Base-by-base conservation (phyloP, 2,797 vertebrate genomes). In the Chiroxiphia lanceolata region DNA sequence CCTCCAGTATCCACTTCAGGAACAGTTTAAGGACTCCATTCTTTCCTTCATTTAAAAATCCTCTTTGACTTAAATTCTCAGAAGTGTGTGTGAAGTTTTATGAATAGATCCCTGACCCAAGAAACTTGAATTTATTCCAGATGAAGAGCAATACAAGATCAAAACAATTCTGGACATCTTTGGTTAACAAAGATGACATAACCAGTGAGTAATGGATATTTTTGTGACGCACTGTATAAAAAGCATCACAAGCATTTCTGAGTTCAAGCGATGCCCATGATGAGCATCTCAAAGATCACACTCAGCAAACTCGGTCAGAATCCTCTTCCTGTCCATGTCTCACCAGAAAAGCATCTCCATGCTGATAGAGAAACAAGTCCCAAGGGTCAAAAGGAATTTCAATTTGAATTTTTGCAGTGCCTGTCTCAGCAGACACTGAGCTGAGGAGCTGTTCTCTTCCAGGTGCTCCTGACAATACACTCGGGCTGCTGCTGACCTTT, bases 291-390 rank as follows among this genome's bases (percentile, higher is more conserved):
- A 68, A 93, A 91, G 57, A 81, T 61, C 59, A 56, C 13, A 82
- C 40, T 68, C 77, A 64, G 40, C 23, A 14, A 77, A 87, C 36
- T 64, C 0, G 0, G 69, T n/a, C 61, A 81, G 81, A 75, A 82
- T 33, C 15, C 2, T 19, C 54, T 31, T 89, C 59, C 75, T 42
- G 47, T 33, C 74, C 33, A 21, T 1, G 38, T 53, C 67, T 87
- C 84, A 82, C 47, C 67, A 82, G 22, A 60, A 93, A 91, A 82
- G 19, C 50, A 76, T 27, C 47, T 69, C 71, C 75, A 33, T 15
- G 44, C 26, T 50, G 67, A 68, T 33, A 60, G 56, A 84, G 44
- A 48, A 76, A 76, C 48, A 26, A 83, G 29, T 44, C 79, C 64
- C 76, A 61, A 38, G 16, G 34, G 51, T 51, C 60, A 78, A 60